phyloP scores from a whole-genome alignment of 2,113 vertebrate genomes.

The Caranx melampygus region DNA sequence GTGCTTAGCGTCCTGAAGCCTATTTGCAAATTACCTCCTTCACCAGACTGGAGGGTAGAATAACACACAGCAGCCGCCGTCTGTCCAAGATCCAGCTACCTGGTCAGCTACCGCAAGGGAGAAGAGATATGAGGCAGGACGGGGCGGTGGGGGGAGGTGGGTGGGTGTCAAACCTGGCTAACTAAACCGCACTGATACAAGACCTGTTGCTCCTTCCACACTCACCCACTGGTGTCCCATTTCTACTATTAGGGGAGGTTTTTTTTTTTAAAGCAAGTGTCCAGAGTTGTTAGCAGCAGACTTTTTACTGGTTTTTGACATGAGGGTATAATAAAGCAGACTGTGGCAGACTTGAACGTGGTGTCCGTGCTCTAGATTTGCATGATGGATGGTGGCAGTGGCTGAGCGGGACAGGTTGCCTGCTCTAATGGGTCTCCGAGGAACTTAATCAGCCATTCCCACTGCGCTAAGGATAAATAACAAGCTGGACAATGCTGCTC shows the following conservation, averaged over 20 bases:
- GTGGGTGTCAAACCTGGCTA: constrained; percentile 67
- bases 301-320: constrained; percentile 72
- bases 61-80: constrained; percentile 65
- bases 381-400: constrained; percentile 82
- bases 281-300: constrained; percentile 76
- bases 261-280: constrained; percentile 66
- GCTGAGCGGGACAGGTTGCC: constrained; percentile 75
- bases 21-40: constrained; percentile 75
- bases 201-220: constrained; percentile 62
- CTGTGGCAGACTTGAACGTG: constrained; percentile 52
- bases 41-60: constrained; percentile 59
- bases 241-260: constrained; percentile 71
- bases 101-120: constrained; percentile 68
- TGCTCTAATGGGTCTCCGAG: constrained; percentile 81
- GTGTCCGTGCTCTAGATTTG: constrained; percentile 75
- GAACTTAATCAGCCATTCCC: constrained; percentile 78
- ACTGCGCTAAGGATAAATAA: constrained; percentile 75
- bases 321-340: constrained; percentile 65
- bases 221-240: constrained; percentile 62
- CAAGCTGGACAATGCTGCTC: constrained; percentile 60
- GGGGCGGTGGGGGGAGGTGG: not conserved
- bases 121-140: constrained; percentile 47
- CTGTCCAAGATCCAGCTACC: constrained; percentile 58
- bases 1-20: constrained; percentile 49
- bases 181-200: constrained; percentile 60